phyloP scores from a whole-genome alignment of 2,113 vertebrate genomes.

The Stercorarius parasiticus region DNA sequence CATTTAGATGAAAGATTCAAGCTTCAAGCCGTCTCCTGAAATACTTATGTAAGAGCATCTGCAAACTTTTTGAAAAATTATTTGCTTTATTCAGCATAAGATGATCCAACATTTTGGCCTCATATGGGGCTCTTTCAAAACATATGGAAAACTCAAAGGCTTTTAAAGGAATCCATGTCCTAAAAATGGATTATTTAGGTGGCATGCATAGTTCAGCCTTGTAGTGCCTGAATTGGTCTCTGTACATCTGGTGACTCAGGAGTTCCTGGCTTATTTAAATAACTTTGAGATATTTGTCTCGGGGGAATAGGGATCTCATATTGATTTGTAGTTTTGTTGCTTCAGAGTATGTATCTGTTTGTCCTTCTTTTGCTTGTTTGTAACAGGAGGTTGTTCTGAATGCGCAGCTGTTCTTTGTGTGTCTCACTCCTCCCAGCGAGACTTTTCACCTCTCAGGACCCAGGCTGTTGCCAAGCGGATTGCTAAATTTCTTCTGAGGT shows the following conservation, averaged over 20 bases:
- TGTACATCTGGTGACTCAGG: neutral
- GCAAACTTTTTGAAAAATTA: constrained; percentile 47
- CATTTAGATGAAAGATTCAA: constrained; percentile 2
- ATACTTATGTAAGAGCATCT: constrained; percentile 49
- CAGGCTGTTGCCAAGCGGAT: neutral
- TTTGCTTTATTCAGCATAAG: constrained; percentile 59
- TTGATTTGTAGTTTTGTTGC: neutral
- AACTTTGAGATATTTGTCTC: neutral
- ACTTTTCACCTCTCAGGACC: neutral
- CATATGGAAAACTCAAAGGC: neutral
- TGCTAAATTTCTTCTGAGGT: neutral
- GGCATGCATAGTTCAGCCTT: neutral
- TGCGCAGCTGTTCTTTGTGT: neutral
- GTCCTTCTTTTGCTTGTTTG: neutral
- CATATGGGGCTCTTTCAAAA: constrained; percentile 9
- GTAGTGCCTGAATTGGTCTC: neutral
- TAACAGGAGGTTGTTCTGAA: neutral
- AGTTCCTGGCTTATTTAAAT: neutral
- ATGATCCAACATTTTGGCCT: constrained; percentile 22
- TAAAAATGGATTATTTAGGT: constrained; percentile 24
- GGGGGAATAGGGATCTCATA: neutral
- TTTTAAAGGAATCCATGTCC: neutral
- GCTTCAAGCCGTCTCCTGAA: neutral
- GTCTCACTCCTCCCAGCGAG: neutral
- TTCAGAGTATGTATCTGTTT: neutral